These are phyloP conservation scores for Oedothorax gibbosus DNA, from an alignment of 1,140 invertebrate genomes.

Conservation along the genomic window DNA sequence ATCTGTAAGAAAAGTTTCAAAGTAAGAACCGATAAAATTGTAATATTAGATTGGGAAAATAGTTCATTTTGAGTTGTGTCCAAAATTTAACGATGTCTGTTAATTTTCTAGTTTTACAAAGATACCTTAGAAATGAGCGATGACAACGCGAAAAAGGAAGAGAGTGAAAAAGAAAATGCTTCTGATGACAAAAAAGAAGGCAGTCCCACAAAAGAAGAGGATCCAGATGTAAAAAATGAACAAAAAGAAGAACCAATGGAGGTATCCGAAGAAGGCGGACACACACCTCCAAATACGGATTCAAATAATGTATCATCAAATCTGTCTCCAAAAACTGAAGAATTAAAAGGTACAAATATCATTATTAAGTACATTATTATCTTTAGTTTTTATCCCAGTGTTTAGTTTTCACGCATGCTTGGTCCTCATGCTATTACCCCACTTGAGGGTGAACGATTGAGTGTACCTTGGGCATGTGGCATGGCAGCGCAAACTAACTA, in stretches of 20 bases:
- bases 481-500: too few species aligned
- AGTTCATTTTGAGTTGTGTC: too few species aligned
- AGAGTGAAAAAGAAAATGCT: constrained; percentile 68
- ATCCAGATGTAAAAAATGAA: not conserved
- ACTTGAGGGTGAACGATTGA: too few species aligned
- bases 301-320: not conserved
- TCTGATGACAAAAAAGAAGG: constrained; percentile 58
- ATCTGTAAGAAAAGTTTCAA: too few species aligned
- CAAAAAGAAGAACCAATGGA: constrained; percentile 64
- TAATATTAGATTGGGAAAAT: too few species aligned
- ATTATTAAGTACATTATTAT: too few species aligned
- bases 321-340: not conserved
- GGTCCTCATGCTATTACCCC: too few species aligned
- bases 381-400: too few species aligned
- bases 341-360: too few species aligned
- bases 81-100: not conserved
- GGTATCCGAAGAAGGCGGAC: constrained; percentile 62
- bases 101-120: constrained; percentile 84
- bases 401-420: too few species aligned
- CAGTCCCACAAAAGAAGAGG: constrained; percentile 9
- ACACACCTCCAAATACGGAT: constrained; percentile 38
- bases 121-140: constrained; percentile 81
- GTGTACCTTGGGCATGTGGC: too few species aligned
- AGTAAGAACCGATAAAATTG: too few species aligned
- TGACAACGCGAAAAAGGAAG: constrained; percentile 67